Evolutionary conservation across 2,113 vertebrate genomes (phyloP).

Genomic region (Urocolius indicus): DNA sequence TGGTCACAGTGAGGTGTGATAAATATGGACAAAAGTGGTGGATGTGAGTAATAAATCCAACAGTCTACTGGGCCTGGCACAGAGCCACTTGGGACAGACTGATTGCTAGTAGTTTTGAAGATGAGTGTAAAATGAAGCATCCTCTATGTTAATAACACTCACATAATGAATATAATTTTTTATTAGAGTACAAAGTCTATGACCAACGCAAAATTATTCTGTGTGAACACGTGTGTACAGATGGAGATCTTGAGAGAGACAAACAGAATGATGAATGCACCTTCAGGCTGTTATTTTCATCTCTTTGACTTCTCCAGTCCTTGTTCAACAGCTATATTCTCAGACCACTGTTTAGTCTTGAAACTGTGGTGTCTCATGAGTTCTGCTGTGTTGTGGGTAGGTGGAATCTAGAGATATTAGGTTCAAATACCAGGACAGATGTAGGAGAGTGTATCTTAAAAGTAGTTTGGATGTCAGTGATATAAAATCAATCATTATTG

Average conservation of each 20-base stretch:
- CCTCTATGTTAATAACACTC: constrained; percentile 8
- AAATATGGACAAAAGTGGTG: constrained; percentile 14
- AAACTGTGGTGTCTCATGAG: neutral
- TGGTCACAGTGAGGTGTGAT: neutral
- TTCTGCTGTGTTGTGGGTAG: neutral
- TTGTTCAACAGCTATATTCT: neutral
- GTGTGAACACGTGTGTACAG: neutral
- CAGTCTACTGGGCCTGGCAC: neutral
- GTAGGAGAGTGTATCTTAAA: neutral
- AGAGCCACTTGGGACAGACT: neutral
- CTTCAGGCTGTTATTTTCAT: neutral
- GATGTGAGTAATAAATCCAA: constrained; percentile 16
- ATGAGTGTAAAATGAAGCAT: constrained; percentile 21
- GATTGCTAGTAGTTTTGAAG: constrained; percentile 24
- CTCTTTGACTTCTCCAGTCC: neutral
- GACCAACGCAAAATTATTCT: constrained; percentile 26
- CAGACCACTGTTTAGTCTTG: neutral
- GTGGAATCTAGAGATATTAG: neutral
- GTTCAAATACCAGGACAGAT: neutral
- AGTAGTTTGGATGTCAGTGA: neutral
- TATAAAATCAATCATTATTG: neutral
- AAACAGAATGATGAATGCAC: neutral
- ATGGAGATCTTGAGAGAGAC: neutral
- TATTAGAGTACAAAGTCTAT: neutral
- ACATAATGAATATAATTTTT: constrained; percentile 4